phyloP scores from a whole-genome alignment of 2,113 vertebrate species.

The Cettia cetti region DNA sequence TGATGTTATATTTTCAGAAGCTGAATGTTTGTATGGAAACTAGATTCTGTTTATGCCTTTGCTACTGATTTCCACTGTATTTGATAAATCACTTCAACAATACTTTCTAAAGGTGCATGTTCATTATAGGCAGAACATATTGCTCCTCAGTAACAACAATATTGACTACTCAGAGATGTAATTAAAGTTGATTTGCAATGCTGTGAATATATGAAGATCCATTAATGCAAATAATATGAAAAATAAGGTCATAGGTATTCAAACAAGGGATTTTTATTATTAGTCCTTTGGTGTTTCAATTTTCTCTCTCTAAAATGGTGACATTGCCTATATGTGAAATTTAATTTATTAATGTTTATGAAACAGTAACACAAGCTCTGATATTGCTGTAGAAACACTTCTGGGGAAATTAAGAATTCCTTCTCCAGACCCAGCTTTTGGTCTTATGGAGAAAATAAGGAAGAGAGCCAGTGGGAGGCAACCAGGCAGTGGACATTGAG shows the following conservation, averaged over 20 bases:
- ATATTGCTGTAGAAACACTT: not conserved
- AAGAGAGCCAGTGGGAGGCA: not conserved
- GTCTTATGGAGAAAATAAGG: not conserved
- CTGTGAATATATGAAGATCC: not conserved
- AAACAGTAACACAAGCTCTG: not conserved
- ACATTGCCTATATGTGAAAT: not conserved
- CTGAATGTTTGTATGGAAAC: not conserved
- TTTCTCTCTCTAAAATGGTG: not conserved
- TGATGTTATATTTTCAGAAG: not conserved
- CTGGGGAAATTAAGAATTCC: not conserved
- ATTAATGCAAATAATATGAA: not conserved
- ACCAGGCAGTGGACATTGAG: not conserved
- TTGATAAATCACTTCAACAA: not conserved
- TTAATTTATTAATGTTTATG: not conserved
- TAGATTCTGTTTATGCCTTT: not conserved
- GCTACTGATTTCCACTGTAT: not conserved
- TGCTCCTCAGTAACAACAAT: not conserved
- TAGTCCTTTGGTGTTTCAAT: not conserved
- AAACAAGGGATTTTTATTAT: not conserved
- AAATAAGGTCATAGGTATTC: conserved; percentile 10
- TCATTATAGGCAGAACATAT: not conserved
- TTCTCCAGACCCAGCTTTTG: not conserved
- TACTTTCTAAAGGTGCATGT: not conserved
- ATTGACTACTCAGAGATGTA: not conserved
- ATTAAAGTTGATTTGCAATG: conserved; percentile 4